These are phyloP conservation scores for Rhea pennata DNA, from an alignment of 2,113 vertebrate genomes.

Conservation along the genomic window DNA sequence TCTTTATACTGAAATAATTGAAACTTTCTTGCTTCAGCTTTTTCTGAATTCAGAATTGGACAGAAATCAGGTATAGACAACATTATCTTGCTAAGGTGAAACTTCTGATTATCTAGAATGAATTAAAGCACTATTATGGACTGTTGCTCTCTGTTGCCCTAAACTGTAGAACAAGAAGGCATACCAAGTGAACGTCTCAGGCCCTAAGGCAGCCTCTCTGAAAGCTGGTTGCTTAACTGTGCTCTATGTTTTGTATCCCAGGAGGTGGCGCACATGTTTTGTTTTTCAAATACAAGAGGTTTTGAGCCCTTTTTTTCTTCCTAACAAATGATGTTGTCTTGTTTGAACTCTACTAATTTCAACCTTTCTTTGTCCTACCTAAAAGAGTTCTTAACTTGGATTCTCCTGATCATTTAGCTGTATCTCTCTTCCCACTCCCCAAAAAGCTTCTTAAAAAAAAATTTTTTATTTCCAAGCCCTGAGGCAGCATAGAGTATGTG, in stretches of 20 bases:
- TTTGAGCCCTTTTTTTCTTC: background rate
- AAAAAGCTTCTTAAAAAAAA: background rate
- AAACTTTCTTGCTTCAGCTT: background rate
- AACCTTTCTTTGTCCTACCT: background rate
- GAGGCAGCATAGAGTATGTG: background rate
- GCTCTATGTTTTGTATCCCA: background rate
- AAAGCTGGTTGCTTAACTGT: no score
- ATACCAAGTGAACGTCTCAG: no score
- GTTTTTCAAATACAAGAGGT: background rate
- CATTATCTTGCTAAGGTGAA: background rate
- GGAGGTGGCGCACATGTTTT: conserved; percentile 52
- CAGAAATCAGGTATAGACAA: background rate
- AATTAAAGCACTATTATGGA: accelerated
- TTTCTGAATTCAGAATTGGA: accelerated
- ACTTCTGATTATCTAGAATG: background rate
- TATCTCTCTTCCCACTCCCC: background rate
- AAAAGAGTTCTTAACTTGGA: background rate
- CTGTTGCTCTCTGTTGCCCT: background rate
- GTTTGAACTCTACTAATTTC: background rate
- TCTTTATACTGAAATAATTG: background rate
- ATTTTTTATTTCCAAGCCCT: background rate
- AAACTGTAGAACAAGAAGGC: background rate
- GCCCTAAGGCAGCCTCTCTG: no score
- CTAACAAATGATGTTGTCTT: background rate
- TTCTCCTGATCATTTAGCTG: background rate